Evolutionary conservation across 2,113 vertebrate genomes (phyloP), one percentile per base, ranked within the genome.

Genomic region (Hyla sarda): DNA sequence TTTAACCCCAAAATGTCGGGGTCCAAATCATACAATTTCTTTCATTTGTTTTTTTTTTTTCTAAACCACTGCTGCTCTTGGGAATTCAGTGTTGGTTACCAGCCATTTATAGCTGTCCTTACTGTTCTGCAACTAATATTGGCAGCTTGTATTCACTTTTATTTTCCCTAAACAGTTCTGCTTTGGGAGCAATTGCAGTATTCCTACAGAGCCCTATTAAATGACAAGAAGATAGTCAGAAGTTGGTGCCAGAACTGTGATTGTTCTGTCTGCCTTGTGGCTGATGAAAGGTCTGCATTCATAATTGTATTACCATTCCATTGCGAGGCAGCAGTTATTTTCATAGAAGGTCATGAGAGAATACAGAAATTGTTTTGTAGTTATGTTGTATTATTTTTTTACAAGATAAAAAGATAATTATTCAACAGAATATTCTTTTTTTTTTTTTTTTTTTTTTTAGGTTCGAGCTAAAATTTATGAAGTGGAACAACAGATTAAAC

Each of bases 401-500:
- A 34, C 30, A n/a, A n/a, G n/a, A n/a, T 32, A 14, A 32, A 69
- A 69, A 34, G 0, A 69, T 34, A 34, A 69, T 21, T 11, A 1
- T 30, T 37, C 3, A 23, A 21, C 8, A n/a, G 0, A 74, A 48
- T 48, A 25, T n/a, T 5, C 47, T 48, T 25, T 19, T 47, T 41
- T 48, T 25, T 19, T 47, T 41, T 45, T 91, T 82, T 88, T 48
- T 25, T 19, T 47, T 41, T 45, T 91, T 82, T 88, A 95, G 94
- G 94, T 95, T 75, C 91, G 94, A 85, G 92, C 93, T 72, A 93
- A 91, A 89, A 92, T 95, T 85, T 93, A 91, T 73, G 93, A 95
- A 73, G 94, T 90, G 5, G 95, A 95, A 25, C 92, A 94, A 88
- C 95, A 95, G 90, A 95, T 95, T 88, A 95, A 95, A 14, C 93